phyloP scores from a whole-genome alignment of 2,113 vertebrate species.

The Cettia cetti region DNA sequence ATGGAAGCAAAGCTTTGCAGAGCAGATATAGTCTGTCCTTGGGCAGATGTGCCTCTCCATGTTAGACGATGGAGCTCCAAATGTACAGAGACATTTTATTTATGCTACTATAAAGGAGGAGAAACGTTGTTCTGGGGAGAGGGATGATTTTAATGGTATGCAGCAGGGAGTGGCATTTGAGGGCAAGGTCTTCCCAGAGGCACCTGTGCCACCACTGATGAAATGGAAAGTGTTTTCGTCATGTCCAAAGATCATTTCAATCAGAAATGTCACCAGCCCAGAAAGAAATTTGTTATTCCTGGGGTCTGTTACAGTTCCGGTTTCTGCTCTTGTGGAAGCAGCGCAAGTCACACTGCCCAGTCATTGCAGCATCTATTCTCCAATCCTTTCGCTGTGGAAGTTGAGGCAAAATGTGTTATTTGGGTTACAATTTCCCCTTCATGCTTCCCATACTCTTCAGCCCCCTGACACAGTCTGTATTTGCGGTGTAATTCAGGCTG shows the following conservation, averaged over 20 bases:
- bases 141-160: background rate
- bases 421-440: background rate
- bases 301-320: background rate
- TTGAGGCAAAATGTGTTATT: background rate
- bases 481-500: background rate
- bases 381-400: background rate
- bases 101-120: background rate
- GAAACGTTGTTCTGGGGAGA: rapidly evolving
- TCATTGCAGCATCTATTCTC: background rate
- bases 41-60: background rate
- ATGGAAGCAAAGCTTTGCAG: background rate
- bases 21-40: background rate
- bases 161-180: background rate
- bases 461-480: background rate
- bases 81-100: background rate
- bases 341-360: background rate
- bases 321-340: background rate
- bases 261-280: background rate
- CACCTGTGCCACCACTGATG: background rate
- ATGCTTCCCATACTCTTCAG: background rate
- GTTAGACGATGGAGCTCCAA: background rate
- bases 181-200: background rate
- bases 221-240: background rate
- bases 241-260: background rate
- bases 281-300: background rate